These are phyloP conservation scores for Candidula unifasciata DNA, from an alignment of 2,888 invertebrate genomes.

Conservation along the genomic window DNA sequence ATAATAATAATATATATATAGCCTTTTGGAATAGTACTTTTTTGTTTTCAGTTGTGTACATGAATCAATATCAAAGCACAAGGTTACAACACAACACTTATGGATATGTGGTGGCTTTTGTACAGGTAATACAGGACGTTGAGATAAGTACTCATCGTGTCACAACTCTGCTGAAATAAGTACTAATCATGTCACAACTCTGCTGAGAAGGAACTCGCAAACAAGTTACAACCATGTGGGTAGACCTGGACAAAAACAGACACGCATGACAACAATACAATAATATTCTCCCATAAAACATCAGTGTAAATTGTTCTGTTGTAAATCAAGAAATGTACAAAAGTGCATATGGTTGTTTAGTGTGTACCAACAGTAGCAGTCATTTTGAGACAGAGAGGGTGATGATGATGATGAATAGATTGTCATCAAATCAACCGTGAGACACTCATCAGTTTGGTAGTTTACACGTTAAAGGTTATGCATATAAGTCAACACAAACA, in stretches of 20 bases:
- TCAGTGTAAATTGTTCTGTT: constrained; percentile 9
- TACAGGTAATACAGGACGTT: constrained; percentile 13
- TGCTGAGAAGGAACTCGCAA: constrained; percentile 17
- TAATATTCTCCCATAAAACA: background rate
- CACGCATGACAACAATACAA: constrained; percentile 12
- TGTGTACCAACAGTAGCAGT: background rate
- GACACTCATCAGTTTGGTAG: background rate
- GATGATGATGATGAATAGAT: background rate
- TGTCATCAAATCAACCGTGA: background rate
- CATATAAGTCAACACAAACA: background rate
- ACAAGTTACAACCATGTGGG: background rate
- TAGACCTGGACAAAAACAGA: constrained; percentile 25
- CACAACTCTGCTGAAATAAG: constrained; percentile 47
- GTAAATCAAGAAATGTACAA: constrained; percentile 27
- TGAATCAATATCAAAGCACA: constrained; percentile 42
- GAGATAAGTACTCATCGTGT: constrained; percentile 21
- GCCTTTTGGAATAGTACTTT: background rate
- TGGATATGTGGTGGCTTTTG: constrained; percentile 34
- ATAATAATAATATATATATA: background rate
- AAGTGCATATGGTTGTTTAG: constrained; percentile 42
- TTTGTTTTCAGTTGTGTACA: background rate
- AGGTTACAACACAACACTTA: constrained; percentile 44
- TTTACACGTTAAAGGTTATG: background rate
- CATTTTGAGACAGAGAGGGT: background rate
- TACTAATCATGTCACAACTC: background rate